Conservation (phyloP, 2,113 vertebrate species). For the Euleptes europaea region DNA sequence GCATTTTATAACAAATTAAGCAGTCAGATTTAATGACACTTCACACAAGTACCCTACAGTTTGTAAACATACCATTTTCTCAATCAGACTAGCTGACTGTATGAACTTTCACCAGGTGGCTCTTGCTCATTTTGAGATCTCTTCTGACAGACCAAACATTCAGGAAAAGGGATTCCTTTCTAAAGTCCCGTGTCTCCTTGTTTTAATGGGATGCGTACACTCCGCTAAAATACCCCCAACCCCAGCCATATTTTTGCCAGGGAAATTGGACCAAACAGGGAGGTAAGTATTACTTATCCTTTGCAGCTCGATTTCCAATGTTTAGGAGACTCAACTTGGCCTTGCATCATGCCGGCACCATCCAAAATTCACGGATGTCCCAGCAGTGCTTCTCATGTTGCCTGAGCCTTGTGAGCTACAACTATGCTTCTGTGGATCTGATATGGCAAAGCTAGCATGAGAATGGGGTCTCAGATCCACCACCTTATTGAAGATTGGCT, state of each 20-base stretch:
- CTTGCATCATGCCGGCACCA: constrained; percentile 10
- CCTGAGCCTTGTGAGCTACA: constrained; percentile 5
- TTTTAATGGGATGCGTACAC: constrained; percentile 20
- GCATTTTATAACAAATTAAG: constrained; percentile 43
- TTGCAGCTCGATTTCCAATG: too few species aligned
- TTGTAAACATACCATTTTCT: constrained; percentile 65
- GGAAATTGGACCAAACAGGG: constrained; percentile 13
- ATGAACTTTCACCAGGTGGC: neutral
- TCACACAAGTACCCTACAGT: constrained; percentile 44
- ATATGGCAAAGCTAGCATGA: too few species aligned
- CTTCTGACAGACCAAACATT: constrained; percentile 52
- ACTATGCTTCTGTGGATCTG: too few species aligned
- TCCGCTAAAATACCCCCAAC: neutral
- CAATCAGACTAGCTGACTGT: constrained; percentile 58
- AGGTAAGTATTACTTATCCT: too few species aligned
- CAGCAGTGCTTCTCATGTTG: neutral
- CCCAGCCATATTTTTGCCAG: constrained; percentile 2
- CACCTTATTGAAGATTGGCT: too few species aligned
- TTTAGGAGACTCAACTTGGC: neutral
- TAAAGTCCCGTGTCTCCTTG: constrained; percentile 29
- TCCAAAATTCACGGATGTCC: neutral
- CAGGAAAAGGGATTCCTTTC: constrained; percentile 46
- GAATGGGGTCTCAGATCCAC: too few species aligned
- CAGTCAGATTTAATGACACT: constrained; percentile 60
- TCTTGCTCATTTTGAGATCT: constrained; percentile 58